Conservation (phyloP, 2,113 vertebrate species). For the Notarius lentiginosus region DNA sequence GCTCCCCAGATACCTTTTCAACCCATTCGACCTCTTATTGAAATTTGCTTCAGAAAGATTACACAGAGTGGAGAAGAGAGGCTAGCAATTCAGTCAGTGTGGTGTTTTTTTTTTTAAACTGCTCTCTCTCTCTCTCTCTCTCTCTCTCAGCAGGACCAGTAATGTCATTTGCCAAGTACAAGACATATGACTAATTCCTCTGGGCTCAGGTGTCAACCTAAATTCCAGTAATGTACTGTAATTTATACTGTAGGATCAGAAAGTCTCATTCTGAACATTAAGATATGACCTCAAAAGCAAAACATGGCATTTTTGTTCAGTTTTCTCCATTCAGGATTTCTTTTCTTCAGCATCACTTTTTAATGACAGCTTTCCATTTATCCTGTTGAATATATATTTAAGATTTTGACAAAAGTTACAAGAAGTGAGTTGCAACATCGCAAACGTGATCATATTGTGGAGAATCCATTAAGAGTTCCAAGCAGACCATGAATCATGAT, state of each 20-base stretch:
- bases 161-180: neutral
- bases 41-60: constrained; percentile 9
- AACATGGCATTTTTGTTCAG: neutral
- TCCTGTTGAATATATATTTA: neutral
- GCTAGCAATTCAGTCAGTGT: neutral
- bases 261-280: neutral
- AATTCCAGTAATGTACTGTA: neutral
- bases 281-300: neutral
- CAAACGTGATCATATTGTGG: neutral
- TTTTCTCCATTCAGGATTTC: neutral
- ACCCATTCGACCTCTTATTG: constrained; percentile 2
- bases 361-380: neutral
- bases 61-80: neutral
- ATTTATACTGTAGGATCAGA: neutral
- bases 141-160: constrained; percentile 2
- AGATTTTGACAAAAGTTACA: neutral
- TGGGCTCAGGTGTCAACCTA: neutral
- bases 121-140: neutral
- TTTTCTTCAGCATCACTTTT: neutral
- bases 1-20: constrained; percentile 40
- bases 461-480: neutral
- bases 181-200: neutral
- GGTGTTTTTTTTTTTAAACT: neutral
- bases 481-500: neutral
- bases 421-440: neutral